Evolutionary conservation across 2,113 vertebrate species (phyloP).

Genomic region (Archocentrus centrarchus): DNA sequence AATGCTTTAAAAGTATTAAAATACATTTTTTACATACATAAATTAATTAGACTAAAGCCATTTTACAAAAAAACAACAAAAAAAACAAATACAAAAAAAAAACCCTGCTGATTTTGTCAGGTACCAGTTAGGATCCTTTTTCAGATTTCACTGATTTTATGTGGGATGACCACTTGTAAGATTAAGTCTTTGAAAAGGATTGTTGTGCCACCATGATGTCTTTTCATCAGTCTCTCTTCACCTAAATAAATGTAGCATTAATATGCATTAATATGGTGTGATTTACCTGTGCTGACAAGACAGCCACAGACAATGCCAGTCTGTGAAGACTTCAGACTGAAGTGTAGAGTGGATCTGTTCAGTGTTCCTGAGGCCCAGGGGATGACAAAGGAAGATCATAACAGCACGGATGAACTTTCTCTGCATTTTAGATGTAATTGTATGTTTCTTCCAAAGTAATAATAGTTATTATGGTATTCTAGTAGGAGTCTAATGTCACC

Average conservation of each 20-base stretch:
- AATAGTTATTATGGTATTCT: background rate
- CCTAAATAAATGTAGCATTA: constrained; percentile 7
- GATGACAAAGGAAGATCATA: background rate
- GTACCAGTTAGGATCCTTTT: background rate
- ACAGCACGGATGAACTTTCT: background rate
- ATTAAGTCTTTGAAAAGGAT: background rate
- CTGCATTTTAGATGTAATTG: constrained; percentile 33
- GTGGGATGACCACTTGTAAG: background rate
- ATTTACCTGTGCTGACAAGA: constrained; percentile 3
- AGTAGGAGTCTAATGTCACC: background rate
- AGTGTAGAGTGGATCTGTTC: constrained; percentile 26
- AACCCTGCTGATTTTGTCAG: too few relatives aligned
- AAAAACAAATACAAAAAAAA: too few relatives aligned
- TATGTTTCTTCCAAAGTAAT: constrained; percentile 21
- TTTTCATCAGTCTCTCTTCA: background rate
- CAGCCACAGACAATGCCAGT: background rate
- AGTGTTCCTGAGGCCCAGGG: constrained; percentile 8
- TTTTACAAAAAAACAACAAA: too few relatives aligned
- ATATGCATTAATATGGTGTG: background rate
- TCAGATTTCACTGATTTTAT: background rate
- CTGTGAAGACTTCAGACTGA: constrained; percentile 1
- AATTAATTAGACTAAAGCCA: background rate
- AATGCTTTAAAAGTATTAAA: background rate
- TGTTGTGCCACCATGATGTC: background rate
- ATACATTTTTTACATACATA: background rate